A percentile compares a stretch with the other conserved stretches of the same genome.
Conservation (phyloP, 2,888 invertebrate genomes). For the Steinernema carpocapsae region DNA sequence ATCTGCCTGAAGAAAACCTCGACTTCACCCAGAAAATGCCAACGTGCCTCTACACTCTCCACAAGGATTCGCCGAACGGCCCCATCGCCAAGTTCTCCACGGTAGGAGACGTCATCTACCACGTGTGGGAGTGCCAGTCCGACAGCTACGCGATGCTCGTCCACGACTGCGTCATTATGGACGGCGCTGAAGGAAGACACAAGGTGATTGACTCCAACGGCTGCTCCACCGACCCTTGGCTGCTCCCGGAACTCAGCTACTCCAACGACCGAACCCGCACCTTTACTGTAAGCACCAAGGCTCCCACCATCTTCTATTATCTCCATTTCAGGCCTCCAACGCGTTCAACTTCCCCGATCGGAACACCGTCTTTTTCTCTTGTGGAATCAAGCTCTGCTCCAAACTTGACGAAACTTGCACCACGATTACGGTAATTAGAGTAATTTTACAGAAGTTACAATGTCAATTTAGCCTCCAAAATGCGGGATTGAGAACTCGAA, state of each 20-base stretch:
- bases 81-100: constrained; percentile 56
- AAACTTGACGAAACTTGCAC: constrained; percentile 54
- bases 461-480: constrained; percentile 20
- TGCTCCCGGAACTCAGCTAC: constrained; percentile 65
- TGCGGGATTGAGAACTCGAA: constrained; percentile 21
- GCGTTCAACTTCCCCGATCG: constrained; percentile 68
- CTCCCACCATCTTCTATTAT: neutral
- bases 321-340: constrained; percentile 51
- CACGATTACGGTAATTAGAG: constrained; percentile 48
- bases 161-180: constrained; percentile 60
- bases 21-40: constrained; percentile 53
- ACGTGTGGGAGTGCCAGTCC: constrained; percentile 66
- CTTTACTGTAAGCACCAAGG: constrained; percentile 49
- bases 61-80: constrained; percentile 64
- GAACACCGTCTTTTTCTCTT: constrained; percentile 60
- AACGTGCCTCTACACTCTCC: constrained; percentile 61
- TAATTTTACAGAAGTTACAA: neutral
- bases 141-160: constrained; percentile 63
- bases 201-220: constrained; percentile 62
- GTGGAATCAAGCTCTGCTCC: constrained; percentile 64
- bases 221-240: constrained; percentile 57
- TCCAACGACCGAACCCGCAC: constrained; percentile 59
- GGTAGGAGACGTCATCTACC: constrained; percentile 65
- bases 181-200: constrained; percentile 56
- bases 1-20: constrained; percentile 53